These are phyloP conservation scores for Oryctes rhinoceros DNA, from an alignment of 1,140 invertebrate species.

Conservation along the genomic window DNA sequence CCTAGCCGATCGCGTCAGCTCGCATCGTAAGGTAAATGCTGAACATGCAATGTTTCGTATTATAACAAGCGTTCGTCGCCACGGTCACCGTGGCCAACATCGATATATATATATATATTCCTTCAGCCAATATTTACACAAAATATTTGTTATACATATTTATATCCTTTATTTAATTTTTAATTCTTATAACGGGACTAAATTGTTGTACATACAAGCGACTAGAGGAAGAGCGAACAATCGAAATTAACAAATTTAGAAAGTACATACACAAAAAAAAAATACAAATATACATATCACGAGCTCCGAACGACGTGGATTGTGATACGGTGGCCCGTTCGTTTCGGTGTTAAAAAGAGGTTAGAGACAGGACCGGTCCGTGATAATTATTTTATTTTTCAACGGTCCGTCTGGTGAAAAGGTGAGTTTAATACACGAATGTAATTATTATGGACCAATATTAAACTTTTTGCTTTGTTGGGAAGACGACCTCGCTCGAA, in stretches of 20 bases:
- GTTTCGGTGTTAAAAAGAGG: conserved; percentile 1
- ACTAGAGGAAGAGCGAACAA: conserved; percentile 11
- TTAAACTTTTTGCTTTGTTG: not conserved
- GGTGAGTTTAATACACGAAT: not conserved
- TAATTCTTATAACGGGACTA: conserved; percentile 22
- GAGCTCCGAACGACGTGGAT: not conserved
- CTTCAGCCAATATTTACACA: conserved; percentile 1
- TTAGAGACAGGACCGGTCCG: not conserved
- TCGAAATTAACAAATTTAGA: conserved; percentile 23
- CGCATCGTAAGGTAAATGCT: not conserved
- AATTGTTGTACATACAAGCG: conserved; percentile 8
- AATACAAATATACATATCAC: not conserved
- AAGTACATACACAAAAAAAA: not conserved
- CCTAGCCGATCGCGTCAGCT: not conserved
- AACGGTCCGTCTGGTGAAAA: not conserved
- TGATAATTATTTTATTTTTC: conserved; percentile 10
- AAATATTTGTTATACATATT: conserved; percentile 23
- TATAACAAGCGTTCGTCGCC: conserved; percentile 12
- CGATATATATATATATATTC: conserved; percentile 1
- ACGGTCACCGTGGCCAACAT: not conserved
- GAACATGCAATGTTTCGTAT: conserved; percentile 1
- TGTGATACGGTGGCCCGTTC: not conserved
- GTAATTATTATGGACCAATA: not conserved
- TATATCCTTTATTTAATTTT: conserved; percentile 19
- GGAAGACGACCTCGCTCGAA: no score